Percentiles rank a stretch among this genome's conserved stretches.
phyloP scores from a whole-genome alignment of 2,797 vertebrate species.

The Sebastes kiyomatsui region DNA sequence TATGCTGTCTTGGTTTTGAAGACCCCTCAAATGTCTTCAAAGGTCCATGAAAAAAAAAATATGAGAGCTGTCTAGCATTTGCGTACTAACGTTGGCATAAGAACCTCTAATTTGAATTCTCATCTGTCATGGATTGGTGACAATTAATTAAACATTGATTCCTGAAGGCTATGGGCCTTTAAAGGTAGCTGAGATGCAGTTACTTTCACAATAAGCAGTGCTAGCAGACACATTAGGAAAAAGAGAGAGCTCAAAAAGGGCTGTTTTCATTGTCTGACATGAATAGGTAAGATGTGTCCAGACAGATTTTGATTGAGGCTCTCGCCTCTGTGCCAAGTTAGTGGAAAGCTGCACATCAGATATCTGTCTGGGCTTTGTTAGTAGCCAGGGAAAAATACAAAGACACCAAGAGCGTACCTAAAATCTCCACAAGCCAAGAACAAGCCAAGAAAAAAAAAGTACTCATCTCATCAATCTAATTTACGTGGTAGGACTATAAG shows the following conservation, averaged over 20 bases:
- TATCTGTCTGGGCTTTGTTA: constrained; percentile 20
- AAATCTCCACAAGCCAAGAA: not conserved
- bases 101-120: constrained; percentile 58
- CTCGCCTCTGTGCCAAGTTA: constrained; percentile 23
- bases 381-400: not conserved
- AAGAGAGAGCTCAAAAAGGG: not conserved
- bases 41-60: constrained; percentile 52
- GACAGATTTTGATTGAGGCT: constrained; percentile 33
- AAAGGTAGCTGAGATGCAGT: constrained; percentile 7
- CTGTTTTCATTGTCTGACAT: constrained; percentile 21
- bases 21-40: constrained; percentile 43
- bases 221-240: constrained; percentile 6
- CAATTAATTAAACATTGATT: constrained; percentile 68
- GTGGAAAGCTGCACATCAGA: constrained; percentile 33
- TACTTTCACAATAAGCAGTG: constrained; percentile 8
- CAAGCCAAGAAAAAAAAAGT: not conserved
- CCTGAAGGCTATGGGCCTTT: constrained; percentile 26
- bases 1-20: constrained; percentile 44
- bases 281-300: constrained; percentile 17
- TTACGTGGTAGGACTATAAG: not conserved
- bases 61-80: constrained; percentile 27
- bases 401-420: not conserved
- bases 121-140: constrained; percentile 56
- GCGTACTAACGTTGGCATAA: constrained; percentile 34
- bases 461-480: constrained; percentile 10